Evolutionary conservation across 2,113 vertebrate species (phyloP).

Genomic region (Megaceryle maxima): DNA sequence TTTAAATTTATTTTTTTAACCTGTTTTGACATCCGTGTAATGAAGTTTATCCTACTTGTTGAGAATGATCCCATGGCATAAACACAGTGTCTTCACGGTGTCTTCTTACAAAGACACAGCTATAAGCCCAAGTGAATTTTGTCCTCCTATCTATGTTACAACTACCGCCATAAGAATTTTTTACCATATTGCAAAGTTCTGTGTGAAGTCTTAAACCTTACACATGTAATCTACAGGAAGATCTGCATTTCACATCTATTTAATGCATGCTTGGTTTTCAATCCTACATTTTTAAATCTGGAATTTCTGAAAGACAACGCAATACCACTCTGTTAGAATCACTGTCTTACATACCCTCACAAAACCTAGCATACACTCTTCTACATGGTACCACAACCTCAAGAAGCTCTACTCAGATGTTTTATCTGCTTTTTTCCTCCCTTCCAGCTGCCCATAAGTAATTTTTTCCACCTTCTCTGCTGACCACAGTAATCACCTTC

Average conservation of each 20-base stretch:
- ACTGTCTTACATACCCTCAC: background rate
- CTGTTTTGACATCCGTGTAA: background rate
- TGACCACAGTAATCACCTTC: conserved; percentile 48
- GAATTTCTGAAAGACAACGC: background rate
- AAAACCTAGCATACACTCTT: background rate
- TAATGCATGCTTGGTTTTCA: background rate
- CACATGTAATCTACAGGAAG: background rate
- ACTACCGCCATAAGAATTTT: background rate
- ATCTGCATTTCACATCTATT: background rate
- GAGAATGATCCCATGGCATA: background rate
- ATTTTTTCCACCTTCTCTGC: background rate
- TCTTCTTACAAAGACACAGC: background rate
- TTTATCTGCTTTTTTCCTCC: background rate
- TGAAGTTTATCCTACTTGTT: background rate
- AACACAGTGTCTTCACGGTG: background rate
- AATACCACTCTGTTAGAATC: background rate
- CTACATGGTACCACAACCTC: background rate
- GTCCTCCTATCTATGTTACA: background rate
- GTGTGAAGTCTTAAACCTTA: background rate
- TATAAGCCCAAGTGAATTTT: background rate
- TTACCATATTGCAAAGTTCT: background rate
- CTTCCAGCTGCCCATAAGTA: background rate
- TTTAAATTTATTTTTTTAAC: background rate
- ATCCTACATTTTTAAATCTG: background rate
- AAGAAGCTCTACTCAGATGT: background rate